A percentile compares a stretch with the other conserved stretches of the same genome.
Evolutionary conservation across 1,140 invertebrate genomes (phyloP).

Genomic region (Lasaia peninsularis): DNA sequence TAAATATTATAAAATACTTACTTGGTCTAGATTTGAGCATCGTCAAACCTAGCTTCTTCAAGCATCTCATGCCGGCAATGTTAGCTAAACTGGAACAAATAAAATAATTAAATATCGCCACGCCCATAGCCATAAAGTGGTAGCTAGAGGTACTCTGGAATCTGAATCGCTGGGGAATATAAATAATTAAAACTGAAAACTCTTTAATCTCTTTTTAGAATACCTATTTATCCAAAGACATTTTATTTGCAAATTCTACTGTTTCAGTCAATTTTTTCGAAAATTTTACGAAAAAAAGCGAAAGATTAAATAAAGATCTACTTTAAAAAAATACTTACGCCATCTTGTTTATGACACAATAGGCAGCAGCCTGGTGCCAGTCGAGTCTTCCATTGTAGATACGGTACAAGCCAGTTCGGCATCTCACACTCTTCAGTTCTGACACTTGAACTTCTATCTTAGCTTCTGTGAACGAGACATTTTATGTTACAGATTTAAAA

Average conservation of each 20-base stretch:
- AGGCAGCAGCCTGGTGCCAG: conserved; percentile 58
- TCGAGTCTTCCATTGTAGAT: conserved; percentile 45
- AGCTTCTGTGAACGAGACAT: conserved; percentile 24
- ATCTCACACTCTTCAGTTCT: conserved; percentile 45
- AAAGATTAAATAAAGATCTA: too few species aligned
- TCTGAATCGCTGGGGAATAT: too few species aligned
- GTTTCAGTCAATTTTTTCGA: too few species aligned
- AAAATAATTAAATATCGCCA: too few species aligned
- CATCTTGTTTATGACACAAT: conserved; percentile 53
- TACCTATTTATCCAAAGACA: too few species aligned
- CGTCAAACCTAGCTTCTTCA: conserved; percentile 50
- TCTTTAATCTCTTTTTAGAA: too few species aligned
- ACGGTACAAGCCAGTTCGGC: conserved; percentile 44
- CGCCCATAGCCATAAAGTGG: too few species aligned
- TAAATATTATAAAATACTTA: conserved; percentile 30
- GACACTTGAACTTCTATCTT: conserved; percentile 28
- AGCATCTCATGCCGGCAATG: conserved; percentile 46
- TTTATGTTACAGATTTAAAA: too few species aligned
- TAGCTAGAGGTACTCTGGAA: too few species aligned
- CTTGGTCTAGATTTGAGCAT: conserved; percentile 64
- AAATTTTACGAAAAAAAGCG: too few species aligned
- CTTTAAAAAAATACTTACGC: conserved; percentile 32
- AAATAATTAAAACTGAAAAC: too few species aligned
- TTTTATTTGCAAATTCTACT: too few species aligned
- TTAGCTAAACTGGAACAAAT: conserved; percentile 49